phyloP scores from a whole-genome alignment of 2,113 vertebrate species.

The Thalassarche chlororhynchos region DNA sequence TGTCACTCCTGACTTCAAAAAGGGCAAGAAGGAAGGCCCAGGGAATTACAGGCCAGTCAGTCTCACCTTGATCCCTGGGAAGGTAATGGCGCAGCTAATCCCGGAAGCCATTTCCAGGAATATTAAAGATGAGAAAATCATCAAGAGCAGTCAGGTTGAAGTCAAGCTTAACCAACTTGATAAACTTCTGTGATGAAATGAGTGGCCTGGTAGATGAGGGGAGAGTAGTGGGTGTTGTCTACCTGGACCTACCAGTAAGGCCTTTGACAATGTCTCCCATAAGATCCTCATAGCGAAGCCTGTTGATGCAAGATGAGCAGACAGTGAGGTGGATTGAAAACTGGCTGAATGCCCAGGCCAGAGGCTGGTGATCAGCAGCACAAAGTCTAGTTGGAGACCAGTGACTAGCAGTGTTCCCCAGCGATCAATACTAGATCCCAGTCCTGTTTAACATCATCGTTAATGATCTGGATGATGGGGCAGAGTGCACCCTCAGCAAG shows the following conservation, averaged over 20 bases:
- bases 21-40: background rate
- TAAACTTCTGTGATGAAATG: background rate
- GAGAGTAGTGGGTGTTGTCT: background rate
- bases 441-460: too few relatives aligned
- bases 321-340: background rate
- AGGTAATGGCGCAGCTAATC: background rate
- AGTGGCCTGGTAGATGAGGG: background rate
- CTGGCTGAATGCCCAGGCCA: background rate
- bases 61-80: background rate
- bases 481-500: background rate
- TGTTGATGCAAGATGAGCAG: background rate
- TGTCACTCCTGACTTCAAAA: background rate
- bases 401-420: too few relatives aligned
- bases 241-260: background rate
- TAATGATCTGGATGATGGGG: background rate
- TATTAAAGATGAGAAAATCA: background rate
- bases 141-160: background rate
- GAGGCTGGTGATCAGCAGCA: background rate
- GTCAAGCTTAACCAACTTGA: background rate
- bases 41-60: background rate
- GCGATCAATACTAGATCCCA: background rate
- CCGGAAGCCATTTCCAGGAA: background rate
- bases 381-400: background rate
- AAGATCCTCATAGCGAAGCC: background rate
- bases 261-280: background rate